phyloP scores from a whole-genome alignment of 2,797 vertebrate genomes.

The Mus spretus region DNA sequence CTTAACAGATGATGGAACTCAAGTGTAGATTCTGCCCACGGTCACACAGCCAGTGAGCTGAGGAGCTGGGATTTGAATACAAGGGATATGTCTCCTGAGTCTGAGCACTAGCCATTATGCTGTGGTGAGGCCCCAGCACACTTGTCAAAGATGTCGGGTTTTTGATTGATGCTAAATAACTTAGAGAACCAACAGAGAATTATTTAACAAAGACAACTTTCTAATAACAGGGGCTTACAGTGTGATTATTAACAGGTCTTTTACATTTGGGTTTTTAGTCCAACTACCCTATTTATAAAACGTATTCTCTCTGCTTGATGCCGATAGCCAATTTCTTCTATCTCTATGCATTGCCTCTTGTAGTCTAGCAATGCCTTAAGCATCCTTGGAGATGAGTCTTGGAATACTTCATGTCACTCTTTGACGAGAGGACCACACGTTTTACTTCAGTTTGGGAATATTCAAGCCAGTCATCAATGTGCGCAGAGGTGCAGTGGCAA shows the following conservation, averaged over 20 bases:
- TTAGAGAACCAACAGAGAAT: conserved; percentile 44
- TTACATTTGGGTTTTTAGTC: conserved; percentile 5
- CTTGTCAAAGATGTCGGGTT: conserved; percentile 23
- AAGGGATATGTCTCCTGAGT: conserved; percentile 39
- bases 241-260: conserved; percentile 19
- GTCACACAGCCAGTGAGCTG: not conserved
- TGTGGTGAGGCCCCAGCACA: conserved; percentile 26
- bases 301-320: not conserved
- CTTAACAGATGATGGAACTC: conserved; percentile 65
- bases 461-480: not conserved
- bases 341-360: not conserved
- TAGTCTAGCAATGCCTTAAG: not conserved
- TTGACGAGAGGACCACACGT: not conserved
- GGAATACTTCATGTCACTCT: not conserved
- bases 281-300: not conserved
- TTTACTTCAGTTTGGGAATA: not conserved
- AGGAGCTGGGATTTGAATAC: conserved; percentile 63
- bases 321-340: not conserved
- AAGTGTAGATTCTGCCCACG: not conserved
- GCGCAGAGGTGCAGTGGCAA: not conserved
- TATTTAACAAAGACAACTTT: conserved; percentile 47
- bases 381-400: not conserved
- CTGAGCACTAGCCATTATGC: not conserved
- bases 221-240: not conserved
- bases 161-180: conserved; percentile 57